Conservation (phyloP, 2,888 invertebrate genomes). For the Drosophila ustulata region DNA sequence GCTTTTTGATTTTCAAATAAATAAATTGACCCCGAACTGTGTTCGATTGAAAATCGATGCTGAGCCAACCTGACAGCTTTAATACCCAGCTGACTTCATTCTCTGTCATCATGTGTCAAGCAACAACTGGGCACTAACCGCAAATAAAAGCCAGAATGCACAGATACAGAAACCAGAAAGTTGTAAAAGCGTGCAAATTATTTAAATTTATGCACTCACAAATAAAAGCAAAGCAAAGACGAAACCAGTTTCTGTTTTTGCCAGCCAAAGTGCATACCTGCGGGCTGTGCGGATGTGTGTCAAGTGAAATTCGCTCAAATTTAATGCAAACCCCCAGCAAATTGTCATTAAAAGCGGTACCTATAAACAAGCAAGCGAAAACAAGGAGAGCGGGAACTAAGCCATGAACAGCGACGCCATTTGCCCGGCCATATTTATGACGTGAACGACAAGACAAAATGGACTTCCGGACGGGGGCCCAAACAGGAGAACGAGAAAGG, state of each 20-base stretch:
- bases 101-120: constrained; percentile 18
- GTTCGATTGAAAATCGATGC: constrained; percentile 6
- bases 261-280: constrained; percentile 4
- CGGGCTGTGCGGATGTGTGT: constrained; percentile 50
- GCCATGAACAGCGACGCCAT: constrained; percentile 74
- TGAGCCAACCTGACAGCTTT: constrained; percentile 19
- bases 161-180: constrained; percentile 35
- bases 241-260: background rate
- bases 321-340: constrained; percentile 76
- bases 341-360: constrained; percentile 77
- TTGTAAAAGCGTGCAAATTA: constrained; percentile 62
- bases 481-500: constrained; percentile 11
- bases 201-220: constrained; percentile 72
- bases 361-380: constrained; percentile 45
- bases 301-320: constrained; percentile 72
- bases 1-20: constrained; percentile 29
- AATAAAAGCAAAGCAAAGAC: constrained; percentile 37
- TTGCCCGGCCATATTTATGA: constrained; percentile 74
- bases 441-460: constrained; percentile 81
- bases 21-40: constrained; percentile 3
- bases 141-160: constrained; percentile 28
- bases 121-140: constrained; percentile 22
- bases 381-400: constrained; percentile 30
- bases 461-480: constrained; percentile 67
- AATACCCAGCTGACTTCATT: constrained; percentile 7